These are phyloP conservation scores for Falco punctatus DNA, from an alignment of 2,113 vertebrate species.

Conservation along the genomic window DNA sequence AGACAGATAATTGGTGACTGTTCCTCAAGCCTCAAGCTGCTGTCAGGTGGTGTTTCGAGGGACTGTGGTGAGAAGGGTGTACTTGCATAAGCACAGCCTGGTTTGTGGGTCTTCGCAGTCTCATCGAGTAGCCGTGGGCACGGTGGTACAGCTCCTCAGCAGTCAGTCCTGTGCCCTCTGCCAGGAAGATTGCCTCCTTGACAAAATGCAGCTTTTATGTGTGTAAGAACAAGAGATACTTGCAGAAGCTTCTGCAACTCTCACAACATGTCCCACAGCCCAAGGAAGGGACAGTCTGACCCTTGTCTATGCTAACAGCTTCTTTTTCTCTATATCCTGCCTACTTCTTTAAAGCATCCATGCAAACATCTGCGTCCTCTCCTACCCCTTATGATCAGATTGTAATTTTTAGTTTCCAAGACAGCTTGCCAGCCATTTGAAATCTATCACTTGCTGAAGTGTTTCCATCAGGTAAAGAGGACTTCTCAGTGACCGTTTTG, in stretches of 20 bases:
- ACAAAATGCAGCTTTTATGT: background rate
- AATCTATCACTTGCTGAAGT: background rate
- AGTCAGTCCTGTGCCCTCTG: background rate
- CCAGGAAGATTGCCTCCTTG: background rate
- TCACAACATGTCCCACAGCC: background rate
- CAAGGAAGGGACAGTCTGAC: background rate
- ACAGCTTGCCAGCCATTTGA: background rate
- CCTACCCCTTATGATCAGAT: background rate
- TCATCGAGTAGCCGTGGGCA: background rate
- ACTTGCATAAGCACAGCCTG: background rate
- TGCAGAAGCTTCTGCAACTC: background rate
- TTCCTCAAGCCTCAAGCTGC: background rate
- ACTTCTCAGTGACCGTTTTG: background rate
- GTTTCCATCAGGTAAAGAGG: background rate
- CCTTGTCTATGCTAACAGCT: background rate
- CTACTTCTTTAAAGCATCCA: background rate
- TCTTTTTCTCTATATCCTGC: background rate
- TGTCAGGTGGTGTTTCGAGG: background rate
- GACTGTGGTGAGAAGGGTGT: background rate
- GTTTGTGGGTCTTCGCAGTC: background rate
- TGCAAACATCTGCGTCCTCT: background rate
- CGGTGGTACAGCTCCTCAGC: background rate
- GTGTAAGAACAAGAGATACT: background rate
- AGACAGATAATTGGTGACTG: constrained; percentile 20
- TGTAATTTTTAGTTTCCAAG: background rate